Evolutionary conservation across 2,113 vertebrate species (phyloP), one percentile per base, ranked within the genome.

Genomic region (Cyrtonyx montezumae): DNA sequence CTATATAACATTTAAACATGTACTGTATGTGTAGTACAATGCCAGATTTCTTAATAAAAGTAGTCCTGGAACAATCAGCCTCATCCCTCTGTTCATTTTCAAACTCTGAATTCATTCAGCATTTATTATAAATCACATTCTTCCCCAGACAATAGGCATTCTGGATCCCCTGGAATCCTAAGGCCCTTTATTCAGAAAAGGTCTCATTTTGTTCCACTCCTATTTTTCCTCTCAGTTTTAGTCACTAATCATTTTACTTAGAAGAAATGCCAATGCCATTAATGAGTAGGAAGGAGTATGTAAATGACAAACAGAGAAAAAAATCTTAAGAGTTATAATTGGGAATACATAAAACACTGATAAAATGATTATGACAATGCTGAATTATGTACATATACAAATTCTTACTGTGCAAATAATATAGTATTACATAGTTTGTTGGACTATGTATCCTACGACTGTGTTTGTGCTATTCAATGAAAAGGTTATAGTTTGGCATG

Each of bases 41-140:
- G 74, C 53, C 83, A 88, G 58, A 90, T 91, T 92, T 92, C 51
- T 80, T 82, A 70, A 77, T 68, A 40, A 88, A 89, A 91, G 32
- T 37, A 84, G 76, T 59, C 59, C 68, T 87, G 75, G 62, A 94
- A 80, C 49, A 85, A 90, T 80, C 81, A 89, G 14, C 77, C 49
- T 91, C 63, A 85, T 59, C n/a, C n/a, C 34, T 61, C 84, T 88
- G 56, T 36, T 87, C 11, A 3, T 91, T 88, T 92, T 75, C 48
- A 91, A 81, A 84, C 16, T 11, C 80, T 45, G 43, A 87, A 90
- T 81, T 88, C 13, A 87, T 90, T 84, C 70, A 76, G 36, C 58
- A 75, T 75, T 19, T 12, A 86, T 79, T 94, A 88, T 65, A 91
- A 95, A 95, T 86, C 61, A 76, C n/a, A 78, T 70, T 90, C 17